Base-by-base conservation (phyloP, 2,888 invertebrate genomes). In the Trichogramma dendrolimi region DNA sequence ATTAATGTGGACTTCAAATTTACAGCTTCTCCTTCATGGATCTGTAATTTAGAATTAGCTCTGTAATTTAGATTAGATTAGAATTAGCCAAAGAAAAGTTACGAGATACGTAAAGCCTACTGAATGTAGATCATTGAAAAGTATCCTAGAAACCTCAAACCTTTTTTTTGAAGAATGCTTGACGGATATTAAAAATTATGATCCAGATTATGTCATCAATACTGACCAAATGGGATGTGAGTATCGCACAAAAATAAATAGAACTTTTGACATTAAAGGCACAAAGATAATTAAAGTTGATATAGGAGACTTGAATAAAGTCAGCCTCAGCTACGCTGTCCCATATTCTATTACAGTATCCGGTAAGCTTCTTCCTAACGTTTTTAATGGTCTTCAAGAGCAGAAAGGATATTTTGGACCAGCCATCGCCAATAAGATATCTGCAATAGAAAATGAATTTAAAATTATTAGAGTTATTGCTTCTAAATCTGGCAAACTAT, bases 401-500 rank as follows among this genome's bases (percentile, higher is more conserved):
- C 65, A 62, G n/a, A 55, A 58, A 39, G 54, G 55, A 6, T 43
- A 57, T 49, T 67, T 68, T 64, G 65, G 67, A 5, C 64, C 66
- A 5, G 55, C 59, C 59, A 60, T 69, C 53, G 60, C 65, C 59
- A 65, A 61, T 58, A 40, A 43, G 42, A 61, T 69, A 11, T 54
- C 69, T 58, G 51, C 60, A 43, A 44, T 64, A 43, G 27, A n/a
- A 7, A 55, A 54, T 43, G 51, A 61, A 42, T 62, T 61, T 60
- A 52, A 41, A 8, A 68, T 69, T 46, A 58, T 67, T 7, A 27
- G 44, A 5, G 51, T 67, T 6, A 65, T 62, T 14, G 56, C 57
- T 38, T 68, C 63, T n/a, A 67, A 67, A 60, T 67, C 68, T 27
- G 68, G 68, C 6, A 69, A 70, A 56, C 52, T 69, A 8, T 58